Conservation (phyloP, 2,888 invertebrate species). For the Leucania comma region DNA sequence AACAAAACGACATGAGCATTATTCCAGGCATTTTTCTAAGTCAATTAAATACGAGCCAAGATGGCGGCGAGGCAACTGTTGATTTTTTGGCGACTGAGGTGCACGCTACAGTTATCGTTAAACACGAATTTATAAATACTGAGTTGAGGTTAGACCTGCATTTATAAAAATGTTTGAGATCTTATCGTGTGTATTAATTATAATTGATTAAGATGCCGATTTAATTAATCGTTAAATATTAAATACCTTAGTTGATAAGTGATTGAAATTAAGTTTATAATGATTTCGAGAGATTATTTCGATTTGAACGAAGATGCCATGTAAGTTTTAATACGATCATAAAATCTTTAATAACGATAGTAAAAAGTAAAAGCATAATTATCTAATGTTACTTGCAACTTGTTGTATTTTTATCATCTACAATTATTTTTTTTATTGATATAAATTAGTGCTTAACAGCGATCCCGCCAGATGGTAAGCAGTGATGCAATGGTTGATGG, state of each 20-base stretch:
- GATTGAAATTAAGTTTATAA: constrained; percentile 12
- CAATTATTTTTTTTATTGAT: too few species aligned
- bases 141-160: neutral
- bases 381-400: neutral
- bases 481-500: too few species aligned
- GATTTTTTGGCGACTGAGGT: constrained; percentile 57
- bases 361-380: constrained; percentile 4
- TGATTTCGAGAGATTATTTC: constrained; percentile 11
- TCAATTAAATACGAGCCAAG: constrained; percentile 84
- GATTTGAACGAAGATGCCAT: neutral
- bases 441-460: too few species aligned
- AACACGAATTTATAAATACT: constrained; percentile 31
- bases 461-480: too few species aligned
- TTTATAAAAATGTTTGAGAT: constrained; percentile 19
- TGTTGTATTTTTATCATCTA: neutral
- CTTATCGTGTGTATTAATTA: constrained; percentile 36
- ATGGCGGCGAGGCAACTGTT: constrained; percentile 69
- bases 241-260: constrained; percentile 2
- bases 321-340: constrained; percentile 9
- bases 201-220: constrained; percentile 21
- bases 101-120: constrained; percentile 45
- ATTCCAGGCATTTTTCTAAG: constrained; percentile 81
- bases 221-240: constrained; percentile 38
- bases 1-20: constrained; percentile 72
- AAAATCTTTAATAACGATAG: neutral